Base-by-base conservation (phyloP, 2,113 vertebrate genomes). In the Pedetes capensis region DNA sequence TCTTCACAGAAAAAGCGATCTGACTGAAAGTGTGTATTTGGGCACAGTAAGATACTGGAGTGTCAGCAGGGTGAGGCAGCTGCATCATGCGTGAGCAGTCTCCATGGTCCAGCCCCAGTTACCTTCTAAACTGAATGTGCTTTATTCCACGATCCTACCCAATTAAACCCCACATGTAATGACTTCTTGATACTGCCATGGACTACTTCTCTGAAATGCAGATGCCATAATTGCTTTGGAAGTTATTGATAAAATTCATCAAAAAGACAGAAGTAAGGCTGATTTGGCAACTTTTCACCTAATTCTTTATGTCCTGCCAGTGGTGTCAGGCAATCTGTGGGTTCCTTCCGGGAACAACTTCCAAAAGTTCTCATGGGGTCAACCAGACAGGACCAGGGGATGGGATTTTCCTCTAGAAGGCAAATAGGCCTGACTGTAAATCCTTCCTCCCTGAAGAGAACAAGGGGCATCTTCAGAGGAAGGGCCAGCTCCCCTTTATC, bases 1-100 rank as follows among this genome's bases (percentile, higher is more conserved):
- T 23, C 11, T 0, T 79, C 66, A 49, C 53, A 44, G 68, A 81
- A 9, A 69, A 78, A 37, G 51, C 4, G 9, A 8, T 71, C 53
- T 71, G 16, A 53, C 6, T 34, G 87, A 87, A 69, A 5, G 18
- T 5, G 0, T 20, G 0, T 29, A 9, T 76, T 51, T 8, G 37
- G 68, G 11, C 0, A 0, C 39, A 37, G 55, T 49, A 34, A 89
- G 75, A 57, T 72, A 16, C 22, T 57, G 29, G 44, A 39, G 37
- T 42, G n/a, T 0, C 0, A 7, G 0, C 10, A 27, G 27, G 27
- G 42, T 79, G 22, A 0, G 29, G n/a, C 18, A 76, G 44, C 29
- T 17, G 42, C 55, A 10, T 29, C 18, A 10, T 25, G 37, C 8
- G 9, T 85, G 87, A 84, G 29, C 34, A 11, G 49, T 23, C 49